phyloP scores from a whole-genome alignment of 2,113 vertebrate species.

The Pseudorectes ferrugineus region DNA sequence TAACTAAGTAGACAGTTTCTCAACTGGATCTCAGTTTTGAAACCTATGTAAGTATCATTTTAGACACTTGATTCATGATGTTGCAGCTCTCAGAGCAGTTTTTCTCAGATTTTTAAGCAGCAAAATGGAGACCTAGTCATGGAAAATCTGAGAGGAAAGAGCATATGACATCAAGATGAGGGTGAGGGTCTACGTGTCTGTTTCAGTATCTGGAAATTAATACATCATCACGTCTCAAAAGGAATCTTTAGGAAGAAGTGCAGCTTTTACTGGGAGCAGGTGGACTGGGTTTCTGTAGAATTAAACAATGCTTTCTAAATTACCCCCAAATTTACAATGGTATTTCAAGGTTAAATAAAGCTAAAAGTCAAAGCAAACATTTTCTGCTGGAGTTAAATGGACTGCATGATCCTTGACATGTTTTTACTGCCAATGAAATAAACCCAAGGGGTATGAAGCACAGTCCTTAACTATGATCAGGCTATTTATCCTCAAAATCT shows the following conservation, averaged over 20 bases:
- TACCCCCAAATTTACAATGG: background rate
- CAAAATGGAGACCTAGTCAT: background rate
- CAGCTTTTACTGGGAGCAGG: background rate
- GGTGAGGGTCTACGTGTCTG: fast-evolving
- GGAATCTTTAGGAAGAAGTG: background rate
- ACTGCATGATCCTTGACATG: background rate
- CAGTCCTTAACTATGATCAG: background rate
- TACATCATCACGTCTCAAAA: background rate
- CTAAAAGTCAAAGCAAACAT: background rate
- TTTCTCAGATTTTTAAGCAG: background rate
- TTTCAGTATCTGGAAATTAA: background rate
- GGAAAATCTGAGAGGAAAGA: background rate
- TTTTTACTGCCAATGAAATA: background rate
- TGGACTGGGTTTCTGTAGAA: background rate
- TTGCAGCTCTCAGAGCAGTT: background rate
- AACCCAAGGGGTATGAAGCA: background rate
- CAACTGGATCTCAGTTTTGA: background rate
- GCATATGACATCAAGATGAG: background rate
- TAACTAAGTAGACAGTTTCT: background rate
- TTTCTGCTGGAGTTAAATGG: background rate
- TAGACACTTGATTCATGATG: background rate
- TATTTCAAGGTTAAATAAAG: background rate
- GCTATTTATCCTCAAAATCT: background rate
- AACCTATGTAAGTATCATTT: background rate
- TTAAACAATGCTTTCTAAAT: background rate